Percentiles rank a stretch among this genome's conserved stretches.
Evolutionary conservation across 2,888 invertebrate genomes (phyloP).

Genomic region (Altica lythri): DNA sequence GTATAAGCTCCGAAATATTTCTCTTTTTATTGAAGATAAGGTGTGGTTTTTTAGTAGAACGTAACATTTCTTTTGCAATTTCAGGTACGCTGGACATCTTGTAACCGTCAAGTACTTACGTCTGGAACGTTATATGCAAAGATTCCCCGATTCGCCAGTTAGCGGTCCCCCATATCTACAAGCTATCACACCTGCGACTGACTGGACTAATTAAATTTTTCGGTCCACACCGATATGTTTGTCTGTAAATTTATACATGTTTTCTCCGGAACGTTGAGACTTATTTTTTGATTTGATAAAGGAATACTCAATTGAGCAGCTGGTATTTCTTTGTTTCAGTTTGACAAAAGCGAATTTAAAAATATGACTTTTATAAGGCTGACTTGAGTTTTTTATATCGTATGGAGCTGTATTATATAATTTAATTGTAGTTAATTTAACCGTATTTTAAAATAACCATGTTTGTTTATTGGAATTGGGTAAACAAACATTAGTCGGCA

Average conservation of each 20-base stretch:
- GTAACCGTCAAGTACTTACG: slow-evolving; percentile 95
- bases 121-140: slow-evolving; percentile 76
- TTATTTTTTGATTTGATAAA: slow-evolving; percentile 5
- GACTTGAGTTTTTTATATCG: slow-evolving; percentile 32
- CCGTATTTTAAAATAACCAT: neutral
- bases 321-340: slow-evolving; percentile 1
- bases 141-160: slow-evolving; percentile 68
- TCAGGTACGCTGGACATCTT: slow-evolving; percentile 67
- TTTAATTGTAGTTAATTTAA: slow-evolving; percentile 19
- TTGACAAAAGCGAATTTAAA: neutral
- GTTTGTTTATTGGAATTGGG: neutral
- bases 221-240: neutral
- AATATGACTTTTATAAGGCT: slow-evolving; percentile 29
- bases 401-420: slow-evolving; percentile 31
- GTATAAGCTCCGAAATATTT: too few species aligned
- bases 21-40: too few species aligned
- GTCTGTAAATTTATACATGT: neutral
- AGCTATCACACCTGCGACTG: slow-evolving; percentile 43
- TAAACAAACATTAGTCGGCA: too few species aligned
- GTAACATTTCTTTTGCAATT: neutral
- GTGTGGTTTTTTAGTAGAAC: too few species aligned
- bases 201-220: slow-evolving; percentile 35
- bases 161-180: slow-evolving; percentile 54
- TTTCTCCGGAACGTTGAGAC: neutral
- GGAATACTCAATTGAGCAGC: slow-evolving; percentile 2